Evolutionary conservation across 2,797 vertebrate species (phyloP).

Genomic region (Neosilurus mollespiculum): DNA sequence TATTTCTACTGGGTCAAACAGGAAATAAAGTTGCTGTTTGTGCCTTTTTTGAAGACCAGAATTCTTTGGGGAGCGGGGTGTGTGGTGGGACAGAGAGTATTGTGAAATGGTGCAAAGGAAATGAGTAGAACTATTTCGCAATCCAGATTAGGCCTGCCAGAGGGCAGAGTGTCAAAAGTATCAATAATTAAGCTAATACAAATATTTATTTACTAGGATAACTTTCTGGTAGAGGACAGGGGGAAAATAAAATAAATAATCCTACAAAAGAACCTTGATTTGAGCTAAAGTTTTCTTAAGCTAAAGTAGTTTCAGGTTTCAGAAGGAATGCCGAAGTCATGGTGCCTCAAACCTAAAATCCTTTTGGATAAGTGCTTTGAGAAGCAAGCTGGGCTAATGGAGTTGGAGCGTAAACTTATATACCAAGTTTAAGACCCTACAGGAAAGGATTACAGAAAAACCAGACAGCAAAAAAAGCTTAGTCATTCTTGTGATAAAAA

Average conservation of each 20-base stretch:
- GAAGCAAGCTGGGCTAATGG: neutral
- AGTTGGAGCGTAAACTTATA: neutral
- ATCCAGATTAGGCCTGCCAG: neutral
- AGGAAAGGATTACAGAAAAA: neutral
- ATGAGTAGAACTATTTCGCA: conserved; percentile 13
- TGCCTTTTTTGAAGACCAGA: conserved; percentile 12
- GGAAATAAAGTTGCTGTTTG: conserved; percentile 54
- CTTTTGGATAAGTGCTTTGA: neutral
- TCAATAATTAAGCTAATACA: conserved; percentile 15
- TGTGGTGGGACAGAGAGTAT: neutral
- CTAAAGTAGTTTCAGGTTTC: conserved; percentile 2
- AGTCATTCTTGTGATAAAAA: neutral
- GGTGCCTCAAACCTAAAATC: neutral
- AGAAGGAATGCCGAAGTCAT: conserved; percentile 10
- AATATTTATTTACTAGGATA: conserved; percentile 27
- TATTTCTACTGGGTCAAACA: conserved; percentile 18
- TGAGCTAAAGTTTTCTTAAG: neutral
- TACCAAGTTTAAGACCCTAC: neutral
- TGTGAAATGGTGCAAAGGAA: conserved; percentile 18
- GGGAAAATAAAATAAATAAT: neutral
- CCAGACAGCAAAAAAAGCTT: neutral
- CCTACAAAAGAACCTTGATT: neutral
- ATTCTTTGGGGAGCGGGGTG: neutral
- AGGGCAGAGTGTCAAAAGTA: neutral
- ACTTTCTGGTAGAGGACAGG: neutral